Percentiles rank a stretch among this genome's conserved stretches.
phyloP scores from a whole-genome alignment of 2,113 vertebrate genomes.

The Otus sunia region DNA sequence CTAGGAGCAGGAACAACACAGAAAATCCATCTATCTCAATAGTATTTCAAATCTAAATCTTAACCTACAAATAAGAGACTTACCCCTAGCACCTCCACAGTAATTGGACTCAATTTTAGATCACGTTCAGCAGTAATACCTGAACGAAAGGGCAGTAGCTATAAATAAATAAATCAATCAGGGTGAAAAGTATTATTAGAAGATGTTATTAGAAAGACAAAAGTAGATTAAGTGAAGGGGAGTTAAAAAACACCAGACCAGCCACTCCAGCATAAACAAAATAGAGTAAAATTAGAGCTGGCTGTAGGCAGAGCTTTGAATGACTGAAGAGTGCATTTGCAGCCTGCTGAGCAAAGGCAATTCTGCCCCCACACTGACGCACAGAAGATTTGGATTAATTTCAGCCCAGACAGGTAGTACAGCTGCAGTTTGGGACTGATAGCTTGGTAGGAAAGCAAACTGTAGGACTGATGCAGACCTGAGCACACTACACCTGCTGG shows the following conservation, averaged over 20 bases:
- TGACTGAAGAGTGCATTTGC: slow-evolving; percentile 37
- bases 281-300: slow-evolving; percentile 33
- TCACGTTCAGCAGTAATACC: not conserved
- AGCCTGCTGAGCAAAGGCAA: slow-evolving; percentile 15
- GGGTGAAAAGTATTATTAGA: not conserved
- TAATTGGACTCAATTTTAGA: slow-evolving; percentile 21
- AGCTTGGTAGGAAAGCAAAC: not conserved
- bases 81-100: not conserved
- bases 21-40: slow-evolving; percentile 35
- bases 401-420: slow-evolving; percentile 18
- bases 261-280: slow-evolving; percentile 45
- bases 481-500: slow-evolving; percentile 12
- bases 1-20: not conserved
- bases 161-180: not conserved
- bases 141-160: not conserved
- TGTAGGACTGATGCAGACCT: not conserved
- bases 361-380: slow-evolving; percentile 20
- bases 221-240: not conserved
- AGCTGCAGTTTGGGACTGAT: not conserved
- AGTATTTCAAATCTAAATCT: slow-evolving; percentile 17
- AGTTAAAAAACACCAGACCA: not conserved
- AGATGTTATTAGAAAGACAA: slow-evolving; percentile 6
- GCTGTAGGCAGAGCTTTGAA: slow-evolving; percentile 44
- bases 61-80: not conserved
- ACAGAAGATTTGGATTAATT: slow-evolving; percentile 13